These are phyloP conservation scores for Drosophila setosimentum DNA, from an alignment of 2,888 invertebrate species.

Conservation along the genomic window DNA sequence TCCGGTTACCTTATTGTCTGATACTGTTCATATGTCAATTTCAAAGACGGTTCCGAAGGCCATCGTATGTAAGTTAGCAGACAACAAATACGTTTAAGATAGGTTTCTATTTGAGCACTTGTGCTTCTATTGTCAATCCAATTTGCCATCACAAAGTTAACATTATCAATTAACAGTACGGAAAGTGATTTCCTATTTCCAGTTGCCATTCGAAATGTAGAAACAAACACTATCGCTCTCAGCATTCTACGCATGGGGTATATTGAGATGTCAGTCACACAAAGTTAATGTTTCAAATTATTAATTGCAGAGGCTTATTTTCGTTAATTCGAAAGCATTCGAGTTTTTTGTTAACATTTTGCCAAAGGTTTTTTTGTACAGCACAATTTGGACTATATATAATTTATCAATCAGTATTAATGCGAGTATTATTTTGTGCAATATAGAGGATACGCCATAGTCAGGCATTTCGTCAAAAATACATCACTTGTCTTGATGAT, in stretches of 20 bases:
- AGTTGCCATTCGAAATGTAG: conserved; percentile 26
- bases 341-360: background rate
- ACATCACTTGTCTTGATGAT: conserved; percentile 9
- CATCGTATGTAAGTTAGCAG: conserved; percentile 17
- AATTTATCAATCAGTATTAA: background rate
- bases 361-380: background rate
- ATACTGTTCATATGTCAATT: conserved; percentile 13
- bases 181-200: conserved; percentile 55
- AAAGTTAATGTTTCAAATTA: background rate
- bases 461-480: background rate
- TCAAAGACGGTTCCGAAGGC: conserved; percentile 47
- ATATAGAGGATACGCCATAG: conserved; percentile 15
- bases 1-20: conserved; percentile 15
- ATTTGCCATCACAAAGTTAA: conserved; percentile 63
- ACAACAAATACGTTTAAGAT: conserved; percentile 37
- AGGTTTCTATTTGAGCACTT: conserved; percentile 49
- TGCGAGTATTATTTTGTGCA: background rate
- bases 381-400: background rate
- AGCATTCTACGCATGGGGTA: conserved; percentile 10
- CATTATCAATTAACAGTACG: conserved; percentile 77
- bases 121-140: conserved; percentile 59
- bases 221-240: conserved; percentile 11
- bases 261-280: conserved; percentile 14
- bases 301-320: background rate
- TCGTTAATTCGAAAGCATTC: background rate